These are phyloP conservation scores for Caenorhabditis macrosperma DNA, from an alignment of 2,888 invertebrate genomes.

Conservation along the genomic window DNA sequence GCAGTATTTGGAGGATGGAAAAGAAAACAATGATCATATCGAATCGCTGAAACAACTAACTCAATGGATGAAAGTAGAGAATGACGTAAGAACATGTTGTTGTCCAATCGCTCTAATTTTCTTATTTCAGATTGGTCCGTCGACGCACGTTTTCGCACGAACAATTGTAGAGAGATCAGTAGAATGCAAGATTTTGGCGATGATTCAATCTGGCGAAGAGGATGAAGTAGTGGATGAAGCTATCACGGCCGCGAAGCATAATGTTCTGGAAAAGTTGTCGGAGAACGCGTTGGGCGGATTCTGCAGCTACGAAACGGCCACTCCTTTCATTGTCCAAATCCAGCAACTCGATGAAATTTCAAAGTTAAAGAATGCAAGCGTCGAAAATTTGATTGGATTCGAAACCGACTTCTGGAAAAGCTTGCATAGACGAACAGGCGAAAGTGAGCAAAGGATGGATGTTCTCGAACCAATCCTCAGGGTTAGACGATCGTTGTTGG, in stretches of 20 bases:
- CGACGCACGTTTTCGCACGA: conserved; percentile 36
- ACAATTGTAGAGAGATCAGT: conserved; percentile 28
- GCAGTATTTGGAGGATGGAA: conserved; percentile 6
- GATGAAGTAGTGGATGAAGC: conserved; percentile 2
- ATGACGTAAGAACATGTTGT: conserved; percentile 23
- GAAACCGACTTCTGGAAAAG: conserved; percentile 43
- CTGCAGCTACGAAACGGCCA: conserved; percentile 49
- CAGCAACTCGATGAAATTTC: conserved; percentile 39
- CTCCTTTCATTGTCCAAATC: conserved; percentile 39
- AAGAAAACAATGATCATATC: conserved; percentile 21
- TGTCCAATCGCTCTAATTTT: neutral
- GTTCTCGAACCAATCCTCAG: conserved; percentile 77
- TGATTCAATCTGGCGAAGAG: conserved; percentile 10
- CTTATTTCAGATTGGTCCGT: conserved; percentile 30
- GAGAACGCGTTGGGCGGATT: conserved; percentile 41
- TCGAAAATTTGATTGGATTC: conserved; percentile 17
- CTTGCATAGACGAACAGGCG: conserved; percentile 28
- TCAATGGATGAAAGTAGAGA: conserved; percentile 31
- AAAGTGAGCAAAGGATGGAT: conserved; percentile 39
- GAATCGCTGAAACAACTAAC: conserved; percentile 29
- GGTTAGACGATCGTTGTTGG: conserved; percentile 47
- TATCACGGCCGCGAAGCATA: conserved; percentile 5
- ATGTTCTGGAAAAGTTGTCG: conserved; percentile 10
- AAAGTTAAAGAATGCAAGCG: conserved; percentile 6
- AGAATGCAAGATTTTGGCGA: conserved; percentile 20